Base-by-base conservation (phyloP, 2,797 vertebrate species). In the Amniataba percoides region DNA sequence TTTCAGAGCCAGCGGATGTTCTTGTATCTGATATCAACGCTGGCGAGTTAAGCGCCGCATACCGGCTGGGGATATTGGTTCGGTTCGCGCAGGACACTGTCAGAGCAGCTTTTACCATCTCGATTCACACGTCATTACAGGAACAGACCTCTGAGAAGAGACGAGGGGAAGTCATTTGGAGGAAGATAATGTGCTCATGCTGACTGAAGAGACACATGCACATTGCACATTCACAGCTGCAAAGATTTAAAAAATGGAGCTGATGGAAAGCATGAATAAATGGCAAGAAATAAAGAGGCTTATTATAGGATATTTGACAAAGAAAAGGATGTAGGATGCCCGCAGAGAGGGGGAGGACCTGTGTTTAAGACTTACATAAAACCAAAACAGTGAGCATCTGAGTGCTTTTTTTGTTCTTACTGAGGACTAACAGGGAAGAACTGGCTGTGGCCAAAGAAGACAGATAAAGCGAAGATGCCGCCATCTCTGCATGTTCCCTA, bases 1-100 rank as follows among this genome's bases (percentile, higher is more conserved):
- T 76, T 61, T 71, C 36, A 7, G 31, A 66, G 59, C 62, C 79
- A 82, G 71, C 15, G 27, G 73, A 87, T 72, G 66, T 76, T 82
- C 65, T 68, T 3, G 7, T 67, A 62, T 83, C 67, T 71, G 71
- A 81, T 84, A 72, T 83, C 80, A 81, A 6, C 5, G 34, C 34
- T 76, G 67, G 52, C 49, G 40, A 18, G 15, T 21, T 77, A 21
- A 55, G 67, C 42, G 18, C 36, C 52, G 15, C 62, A 67, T 42
- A 64, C 65, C 67, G 64, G 49, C 36, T 39, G 60, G 75, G 75
- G 78, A 78, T 82, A 71, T 52, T 13, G 43, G 27, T 67, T 62
- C 18, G n/a, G 34, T 67, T 67, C 61, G 31, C 48, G 48, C 34
- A 23, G 71, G 55, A 62, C 34, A 5, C 18, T 43, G 52, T 73